Evolutionary conservation across 2,797 vertebrate species (phyloP).

Genomic region (Mormyrops boulengeri): DNA sequence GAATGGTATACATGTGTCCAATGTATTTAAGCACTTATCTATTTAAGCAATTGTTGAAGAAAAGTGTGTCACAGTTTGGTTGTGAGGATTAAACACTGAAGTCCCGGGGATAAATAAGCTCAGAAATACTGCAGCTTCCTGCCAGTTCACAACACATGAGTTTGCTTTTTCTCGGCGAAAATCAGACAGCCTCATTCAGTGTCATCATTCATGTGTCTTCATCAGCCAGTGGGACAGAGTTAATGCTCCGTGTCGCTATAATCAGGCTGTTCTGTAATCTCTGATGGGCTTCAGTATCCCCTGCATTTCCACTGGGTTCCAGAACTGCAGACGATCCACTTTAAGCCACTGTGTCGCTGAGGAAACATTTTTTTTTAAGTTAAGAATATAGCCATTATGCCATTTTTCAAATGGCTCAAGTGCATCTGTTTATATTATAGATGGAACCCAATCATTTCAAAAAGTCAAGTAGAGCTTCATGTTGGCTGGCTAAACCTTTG

Average conservation of each 20-base stretch:
- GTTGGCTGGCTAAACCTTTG: slow-evolving; percentile 16
- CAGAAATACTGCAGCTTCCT: not conserved
- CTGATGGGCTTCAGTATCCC: not conserved
- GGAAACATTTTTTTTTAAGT: not conserved
- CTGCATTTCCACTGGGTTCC: not conserved
- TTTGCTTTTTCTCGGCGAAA: not conserved
- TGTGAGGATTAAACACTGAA: not conserved
- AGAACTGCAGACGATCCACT: slow-evolving; percentile 27
- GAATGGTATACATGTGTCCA: not conserved
- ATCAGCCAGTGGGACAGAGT: slow-evolving; percentile 2
- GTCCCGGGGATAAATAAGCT: not conserved
- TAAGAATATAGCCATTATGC: not conserved
- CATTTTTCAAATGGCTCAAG: slow-evolving; percentile 2
- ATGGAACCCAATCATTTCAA: not conserved
- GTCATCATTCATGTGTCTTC: not conserved
- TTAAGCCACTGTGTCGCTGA: not conserved
- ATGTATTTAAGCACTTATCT: not conserved
- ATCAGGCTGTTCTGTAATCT: slow-evolving; percentile 18
- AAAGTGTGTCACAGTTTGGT: not conserved
- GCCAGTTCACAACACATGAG: not conserved
- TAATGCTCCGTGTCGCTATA: slow-evolving; percentile 25
- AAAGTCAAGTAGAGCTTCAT: slow-evolving; percentile 29
- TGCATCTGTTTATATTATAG: slow-evolving; percentile 20
- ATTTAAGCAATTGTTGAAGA: not conserved
- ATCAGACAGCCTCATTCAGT: not conserved